Conservation (phyloP, 2,113 vertebrate genomes). For the Balaenoptera acutorostrata region DNA sequence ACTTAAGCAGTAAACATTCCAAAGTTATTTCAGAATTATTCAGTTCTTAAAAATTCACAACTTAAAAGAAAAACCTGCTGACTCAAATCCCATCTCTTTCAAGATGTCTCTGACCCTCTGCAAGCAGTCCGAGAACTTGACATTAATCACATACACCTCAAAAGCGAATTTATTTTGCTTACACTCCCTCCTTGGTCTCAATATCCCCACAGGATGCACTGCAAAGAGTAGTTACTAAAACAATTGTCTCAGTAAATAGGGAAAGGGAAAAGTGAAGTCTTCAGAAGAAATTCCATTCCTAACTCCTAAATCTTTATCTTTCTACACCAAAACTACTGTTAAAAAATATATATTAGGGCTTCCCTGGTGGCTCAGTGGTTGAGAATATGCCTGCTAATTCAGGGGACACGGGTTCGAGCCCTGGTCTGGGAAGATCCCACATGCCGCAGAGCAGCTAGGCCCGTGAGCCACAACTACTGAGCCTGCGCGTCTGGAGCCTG, state of each 20-base stretch:
- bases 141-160: constrained; percentile 9
- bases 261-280: neutral
- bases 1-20: neutral
- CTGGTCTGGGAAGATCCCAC: no score
- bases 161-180: constrained; percentile 28
- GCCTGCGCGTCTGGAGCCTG: no score
- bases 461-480: no score
- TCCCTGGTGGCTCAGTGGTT: no score
- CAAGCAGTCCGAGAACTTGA: neutral
- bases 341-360: neutral
- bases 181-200: neutral
- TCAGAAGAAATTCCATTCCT: neutral
- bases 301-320: neutral
- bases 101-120: neutral
- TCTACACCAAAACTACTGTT: neutral
- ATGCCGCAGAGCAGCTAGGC: no score
- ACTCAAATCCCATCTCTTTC: constrained; percentile 6
- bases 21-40: constrained; percentile 2
- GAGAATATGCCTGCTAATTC: no score
- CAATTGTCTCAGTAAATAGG: neutral
- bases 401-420: no score
- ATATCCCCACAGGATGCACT: neutral
- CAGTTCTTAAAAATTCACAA: constrained; percentile 24
- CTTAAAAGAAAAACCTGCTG: constrained; percentile 31
- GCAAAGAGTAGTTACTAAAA: neutral